phyloP scores from a whole-genome alignment of 2,888 invertebrate species.

The Aplocera efformata region DNA sequence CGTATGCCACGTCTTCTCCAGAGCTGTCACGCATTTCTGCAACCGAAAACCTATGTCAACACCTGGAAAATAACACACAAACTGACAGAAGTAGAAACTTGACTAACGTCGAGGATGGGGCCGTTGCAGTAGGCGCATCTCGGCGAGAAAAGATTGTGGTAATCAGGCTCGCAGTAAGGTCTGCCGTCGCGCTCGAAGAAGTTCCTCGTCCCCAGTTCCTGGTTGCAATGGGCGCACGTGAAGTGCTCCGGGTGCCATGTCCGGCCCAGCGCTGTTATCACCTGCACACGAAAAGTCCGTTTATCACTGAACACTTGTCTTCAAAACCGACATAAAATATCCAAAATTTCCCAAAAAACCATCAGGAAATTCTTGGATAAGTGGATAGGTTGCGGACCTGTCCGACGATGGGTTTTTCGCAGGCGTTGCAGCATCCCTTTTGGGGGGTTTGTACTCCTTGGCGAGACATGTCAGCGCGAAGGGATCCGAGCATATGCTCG shows the following conservation, averaged over 20 bases:
- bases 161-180: slow-evolving; percentile 99
- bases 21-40: slow-evolving; percentile 98
- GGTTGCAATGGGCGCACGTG: slow-evolving; percentile 97
- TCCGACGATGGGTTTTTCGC: slow-evolving; percentile 99
- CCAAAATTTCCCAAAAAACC: no score
- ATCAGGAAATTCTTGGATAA: background rate
- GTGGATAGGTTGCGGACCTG: slow-evolving; percentile 81
- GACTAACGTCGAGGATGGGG: slow-evolving; percentile 97
- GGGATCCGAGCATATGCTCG: slow-evolving; percentile 94
- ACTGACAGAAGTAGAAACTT: slow-evolving; percentile 9
- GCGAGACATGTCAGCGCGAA: slow-evolving; percentile 98
- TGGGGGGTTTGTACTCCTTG: slow-evolving; percentile 99
- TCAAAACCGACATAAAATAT: background rate
- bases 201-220: slow-evolving; percentile 97
- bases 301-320: slow-evolving; percentile 21
- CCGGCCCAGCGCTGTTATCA: slow-evolving; percentile 97
- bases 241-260: slow-evolving; percentile 99
- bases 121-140: slow-evolving; percentile 99
- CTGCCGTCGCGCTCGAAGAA: slow-evolving; percentile 98
- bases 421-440: slow-evolving; percentile 99
- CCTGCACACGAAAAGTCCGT: slow-evolving; percentile 62
- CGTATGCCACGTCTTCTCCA: slow-evolving; percentile 99
- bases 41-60: slow-evolving; percentile 48
- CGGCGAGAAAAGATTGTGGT: slow-evolving; percentile 99
- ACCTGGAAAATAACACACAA: slow-evolving; percentile 13